Evolutionary conservation across 1,140 invertebrate species (phyloP).

Genomic region (Zaprionus ornatus): DNA sequence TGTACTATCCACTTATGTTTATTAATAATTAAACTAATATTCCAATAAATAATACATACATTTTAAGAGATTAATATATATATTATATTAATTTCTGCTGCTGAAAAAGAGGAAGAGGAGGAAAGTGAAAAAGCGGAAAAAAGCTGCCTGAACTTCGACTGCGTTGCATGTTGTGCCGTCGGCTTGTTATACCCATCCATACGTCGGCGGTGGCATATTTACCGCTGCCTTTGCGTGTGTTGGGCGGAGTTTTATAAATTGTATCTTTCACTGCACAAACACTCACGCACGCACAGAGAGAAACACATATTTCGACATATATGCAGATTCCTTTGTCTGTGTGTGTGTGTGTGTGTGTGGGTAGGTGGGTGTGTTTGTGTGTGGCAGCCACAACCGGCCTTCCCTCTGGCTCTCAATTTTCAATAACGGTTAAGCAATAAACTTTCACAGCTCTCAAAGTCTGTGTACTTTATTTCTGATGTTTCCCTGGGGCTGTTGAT

Average conservation of each 20-base stretch:
- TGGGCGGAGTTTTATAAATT: constrained; percentile 22
- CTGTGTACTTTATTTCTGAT: constrained; percentile 23
- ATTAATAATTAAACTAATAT: no score
- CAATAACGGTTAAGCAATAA: constrained; percentile 70
- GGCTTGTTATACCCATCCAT: background rate
- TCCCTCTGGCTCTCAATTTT: constrained; percentile 46
- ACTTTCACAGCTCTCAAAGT: constrained; percentile 45
- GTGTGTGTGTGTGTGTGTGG: constrained; percentile 3
- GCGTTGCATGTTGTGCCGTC: no score
- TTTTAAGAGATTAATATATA: no score
- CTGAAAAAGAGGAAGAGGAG: no score
- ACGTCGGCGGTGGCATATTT: constrained; percentile 10
- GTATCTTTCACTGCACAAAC: constrained; percentile 47
- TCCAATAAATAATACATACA: no score
- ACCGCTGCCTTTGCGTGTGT: constrained; percentile 4
- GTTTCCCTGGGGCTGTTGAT: constrained; percentile 3
- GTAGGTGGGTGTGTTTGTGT: constrained; percentile 4
- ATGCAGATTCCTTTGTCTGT: constrained; percentile 52
- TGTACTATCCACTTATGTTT: no score
- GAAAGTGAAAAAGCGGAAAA: no score
- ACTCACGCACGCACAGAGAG: constrained; percentile 9
- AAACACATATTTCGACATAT: constrained; percentile 34
- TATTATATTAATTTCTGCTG: no score
- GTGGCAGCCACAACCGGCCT: background rate
- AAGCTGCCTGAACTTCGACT: no score